Conservation (phyloP, 2,113 vertebrate species). For the Isurus oxyrinchus region DNA sequence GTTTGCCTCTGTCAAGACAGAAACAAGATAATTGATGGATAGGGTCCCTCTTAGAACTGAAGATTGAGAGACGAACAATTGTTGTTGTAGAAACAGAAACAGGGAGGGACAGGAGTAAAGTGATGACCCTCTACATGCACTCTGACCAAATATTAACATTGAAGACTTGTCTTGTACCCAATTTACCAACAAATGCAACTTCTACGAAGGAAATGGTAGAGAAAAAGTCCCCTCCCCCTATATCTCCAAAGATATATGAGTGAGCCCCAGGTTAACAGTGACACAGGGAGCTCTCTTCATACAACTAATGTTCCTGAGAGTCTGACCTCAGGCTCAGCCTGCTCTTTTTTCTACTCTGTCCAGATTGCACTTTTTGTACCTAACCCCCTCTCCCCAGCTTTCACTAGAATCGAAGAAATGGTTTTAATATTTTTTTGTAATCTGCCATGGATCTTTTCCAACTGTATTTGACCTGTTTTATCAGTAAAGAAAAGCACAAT, state of each 20-base stretch:
- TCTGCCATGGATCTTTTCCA: not conserved
- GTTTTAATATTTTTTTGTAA: conserved; percentile 30
- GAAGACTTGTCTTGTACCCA: not conserved
- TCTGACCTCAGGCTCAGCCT: not conserved
- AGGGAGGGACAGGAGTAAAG: not conserved
- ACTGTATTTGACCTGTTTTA: conserved; percentile 33
- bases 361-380: conserved; percentile 10
- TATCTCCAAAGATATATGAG: not conserved
- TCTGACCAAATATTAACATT: not conserved
- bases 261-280: not conserved
- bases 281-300: not conserved
- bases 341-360: not conserved
- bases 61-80: not conserved
- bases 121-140: not conserved
- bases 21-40: not conserved
- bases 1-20: not conserved
- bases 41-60: not conserved
- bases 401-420: conserved; percentile 19
- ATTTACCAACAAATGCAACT: not conserved
- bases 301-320: not conserved
- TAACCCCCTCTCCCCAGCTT: not conserved
- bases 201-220: not conserved
- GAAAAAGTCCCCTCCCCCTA: not conserved
- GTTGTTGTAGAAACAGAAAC: not conserved
- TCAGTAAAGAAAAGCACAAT: conserved; percentile 37